These are phyloP conservation scores for Tenthredo scrophulariae DNA, from an alignment of 2,888 invertebrate species.

Conservation along the genomic window DNA sequence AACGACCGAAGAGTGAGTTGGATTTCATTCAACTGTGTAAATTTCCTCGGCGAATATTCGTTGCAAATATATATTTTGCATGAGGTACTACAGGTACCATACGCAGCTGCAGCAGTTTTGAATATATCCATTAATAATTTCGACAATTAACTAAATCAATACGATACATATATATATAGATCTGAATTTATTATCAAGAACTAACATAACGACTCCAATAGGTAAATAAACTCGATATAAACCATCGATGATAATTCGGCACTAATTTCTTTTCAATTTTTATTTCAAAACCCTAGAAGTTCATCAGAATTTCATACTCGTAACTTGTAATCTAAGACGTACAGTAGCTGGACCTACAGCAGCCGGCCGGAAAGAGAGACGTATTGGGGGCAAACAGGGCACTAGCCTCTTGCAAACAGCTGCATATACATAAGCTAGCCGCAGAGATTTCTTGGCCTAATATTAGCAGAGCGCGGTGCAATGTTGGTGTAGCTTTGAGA, in stretches of 20 bases:
- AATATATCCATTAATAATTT: slow-evolving; percentile 15
- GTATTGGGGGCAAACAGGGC: slow-evolving; percentile 30
- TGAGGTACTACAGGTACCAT: not conserved
- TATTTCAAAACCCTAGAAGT: not conserved
- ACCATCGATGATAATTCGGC: not conserved
- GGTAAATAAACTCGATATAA: not conserved
- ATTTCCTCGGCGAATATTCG: not conserved
- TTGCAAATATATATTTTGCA: not conserved
- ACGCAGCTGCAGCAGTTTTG: not conserved
- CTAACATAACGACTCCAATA: not conserved
- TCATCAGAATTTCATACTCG: not conserved
- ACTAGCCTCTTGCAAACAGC: slow-evolving; percentile 33
- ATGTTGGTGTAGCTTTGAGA: slow-evolving; percentile 12
- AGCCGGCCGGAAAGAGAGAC: slow-evolving; percentile 29
- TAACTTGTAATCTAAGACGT: not conserved
- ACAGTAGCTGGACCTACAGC: slow-evolving; percentile 17
- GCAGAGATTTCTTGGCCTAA: slow-evolving; percentile 39
- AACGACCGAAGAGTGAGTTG: slow-evolving; percentile 38
- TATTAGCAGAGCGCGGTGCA: slow-evolving; percentile 36
- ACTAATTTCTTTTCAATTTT: not conserved
- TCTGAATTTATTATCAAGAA: not conserved
- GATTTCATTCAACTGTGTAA: slow-evolving; percentile 3
- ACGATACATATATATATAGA: not conserved
- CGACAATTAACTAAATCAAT: slow-evolving; percentile 7
- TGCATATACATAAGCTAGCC: not conserved